These are phyloP conservation scores for Paracentrotus lividus DNA, from an alignment of 53 echinoderm and acorn worm species.

Conservation along the genomic window DNA sequence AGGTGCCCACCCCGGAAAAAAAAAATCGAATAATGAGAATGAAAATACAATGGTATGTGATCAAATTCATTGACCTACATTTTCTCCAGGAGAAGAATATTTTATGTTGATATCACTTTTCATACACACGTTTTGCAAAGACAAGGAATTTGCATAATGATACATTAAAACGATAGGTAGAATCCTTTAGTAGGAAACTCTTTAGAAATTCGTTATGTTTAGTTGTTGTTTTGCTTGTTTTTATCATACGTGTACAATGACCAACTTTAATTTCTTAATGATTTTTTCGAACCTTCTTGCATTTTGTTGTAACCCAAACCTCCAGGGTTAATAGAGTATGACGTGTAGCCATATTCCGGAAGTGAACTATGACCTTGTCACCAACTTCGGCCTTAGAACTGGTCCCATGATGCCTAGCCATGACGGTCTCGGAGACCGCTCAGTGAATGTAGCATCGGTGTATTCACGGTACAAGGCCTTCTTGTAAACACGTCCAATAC, in stretches of 20 bases:
- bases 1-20: too few relatives aligned
- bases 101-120: too few relatives aligned
- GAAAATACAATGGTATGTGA: too few relatives aligned
- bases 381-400: conserved; percentile 91
- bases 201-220: too few relatives aligned
- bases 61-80: too few relatives aligned
- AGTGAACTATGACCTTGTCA: conserved; percentile 83
- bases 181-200: too few relatives aligned
- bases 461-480: conserved; percentile 78
- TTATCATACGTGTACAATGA: too few relatives aligned
- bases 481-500: conserved; percentile 80
- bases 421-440: conserved; percentile 13
- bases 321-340: conserved; percentile 80
- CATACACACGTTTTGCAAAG: too few relatives aligned
- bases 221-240: not conserved
- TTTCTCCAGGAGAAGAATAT: too few relatives aligned
- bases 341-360: conserved; percentile 79
- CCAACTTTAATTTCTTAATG: not conserved
- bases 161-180: too few relatives aligned
- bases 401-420: conserved; percentile 93
- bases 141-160: too few relatives aligned
- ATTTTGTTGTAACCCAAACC: conserved; percentile 86
- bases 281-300: conserved; percentile 76
- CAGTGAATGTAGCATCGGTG: conserved; percentile 73
- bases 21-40: too few relatives aligned